A percentile compares a stretch with the other conserved stretches of the same genome.
phyloP scores from a whole-genome alignment of 2,888 invertebrate species.

The Tetropium fuscum region DNA sequence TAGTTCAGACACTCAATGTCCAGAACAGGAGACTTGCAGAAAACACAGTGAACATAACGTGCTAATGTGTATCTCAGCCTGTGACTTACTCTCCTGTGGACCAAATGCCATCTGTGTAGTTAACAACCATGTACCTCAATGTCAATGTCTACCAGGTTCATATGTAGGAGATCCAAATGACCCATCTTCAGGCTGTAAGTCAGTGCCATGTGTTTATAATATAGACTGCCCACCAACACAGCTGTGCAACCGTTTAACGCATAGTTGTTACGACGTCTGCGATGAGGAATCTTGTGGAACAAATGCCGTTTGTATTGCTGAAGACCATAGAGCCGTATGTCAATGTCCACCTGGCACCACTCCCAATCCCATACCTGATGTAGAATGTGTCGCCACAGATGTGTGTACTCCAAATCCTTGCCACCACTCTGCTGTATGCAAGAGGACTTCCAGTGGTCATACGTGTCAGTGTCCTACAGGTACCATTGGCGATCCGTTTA shows the following conservation, averaged over 20 bases:
- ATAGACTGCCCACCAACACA: conserved; percentile 84
- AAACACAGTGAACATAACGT: conserved; percentile 69
- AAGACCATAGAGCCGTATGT: conserved; percentile 84
- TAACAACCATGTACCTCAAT: conserved; percentile 90
- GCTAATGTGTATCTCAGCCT: conserved; percentile 81
- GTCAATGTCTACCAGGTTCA: conserved; percentile 89
- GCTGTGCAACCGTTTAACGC: conserved; percentile 84
- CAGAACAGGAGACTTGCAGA: conserved; percentile 85
- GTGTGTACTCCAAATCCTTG: conserved; percentile 84
- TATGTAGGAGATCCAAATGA: conserved; percentile 90
- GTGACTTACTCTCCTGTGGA: conserved; percentile 82
- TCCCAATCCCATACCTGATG: conserved; percentile 86
- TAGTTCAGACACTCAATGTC: conserved; percentile 82
- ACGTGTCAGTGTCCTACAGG: conserved; percentile 84
- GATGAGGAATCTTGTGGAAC: conserved; percentile 85
- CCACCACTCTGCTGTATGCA: conserved; percentile 84
- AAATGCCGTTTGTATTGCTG: conserved; percentile 89
- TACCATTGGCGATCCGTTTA: conserved; percentile 81
- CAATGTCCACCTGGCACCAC: conserved; percentile 88
- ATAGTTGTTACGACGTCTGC: conserved; percentile 86
- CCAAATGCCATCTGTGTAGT: conserved; percentile 89
- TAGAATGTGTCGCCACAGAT: conserved; percentile 80
- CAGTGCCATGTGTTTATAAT: conserved; percentile 89
- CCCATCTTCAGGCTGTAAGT: conserved; percentile 77
- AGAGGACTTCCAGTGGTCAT: conserved; percentile 73